These are phyloP conservation scores for Chromoteleia sp. DNA, from an alignment of 2,888 invertebrate species.

Conservation along the genomic window DNA sequence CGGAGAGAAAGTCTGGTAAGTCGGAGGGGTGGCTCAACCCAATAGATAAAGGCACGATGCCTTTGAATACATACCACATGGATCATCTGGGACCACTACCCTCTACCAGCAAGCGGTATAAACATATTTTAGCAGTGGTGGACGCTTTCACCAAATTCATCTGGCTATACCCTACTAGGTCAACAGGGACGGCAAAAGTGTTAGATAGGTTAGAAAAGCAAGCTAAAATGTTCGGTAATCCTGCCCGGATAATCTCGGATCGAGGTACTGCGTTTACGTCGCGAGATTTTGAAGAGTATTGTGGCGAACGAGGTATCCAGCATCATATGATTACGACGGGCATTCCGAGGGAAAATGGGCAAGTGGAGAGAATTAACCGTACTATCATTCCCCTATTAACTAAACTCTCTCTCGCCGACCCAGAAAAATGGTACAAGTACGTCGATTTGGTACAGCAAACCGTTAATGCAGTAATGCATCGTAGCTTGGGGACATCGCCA, in stretches of 20 bases:
- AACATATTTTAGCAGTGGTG: constrained; percentile 15
- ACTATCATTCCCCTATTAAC: background rate
- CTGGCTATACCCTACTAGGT: constrained; percentile 6
- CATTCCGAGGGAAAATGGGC: background rate
- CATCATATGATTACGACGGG: constrained; percentile 14
- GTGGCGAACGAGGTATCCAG: constrained; percentile 32
- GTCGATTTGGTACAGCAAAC: background rate
- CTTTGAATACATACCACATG: constrained; percentile 11
- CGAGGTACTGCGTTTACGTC: constrained; percentile 56
- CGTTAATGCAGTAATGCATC: background rate
- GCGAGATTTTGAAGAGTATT: constrained; percentile 34
- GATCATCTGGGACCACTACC: constrained; percentile 19
- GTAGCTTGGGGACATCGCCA: background rate
- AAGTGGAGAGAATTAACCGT: background rate
- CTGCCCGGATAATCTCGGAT: constrained; percentile 41
- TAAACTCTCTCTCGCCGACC: background rate
- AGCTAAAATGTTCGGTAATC: constrained; percentile 51
- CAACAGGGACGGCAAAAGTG: constrained; percentile 25
- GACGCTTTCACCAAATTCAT: constrained; percentile 17
- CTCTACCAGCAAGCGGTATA: constrained; percentile 9
- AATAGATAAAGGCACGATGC: constrained; percentile 7
- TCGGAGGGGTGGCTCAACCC: background rate
- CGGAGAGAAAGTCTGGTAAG: constrained; percentile 31
- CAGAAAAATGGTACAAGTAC: background rate
- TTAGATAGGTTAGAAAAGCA: constrained; percentile 39